Percentiles rank a stretch among this genome's conserved stretches.
Conservation (phyloP, 2,113 vertebrate genomes). For the Eira barbara region DNA sequence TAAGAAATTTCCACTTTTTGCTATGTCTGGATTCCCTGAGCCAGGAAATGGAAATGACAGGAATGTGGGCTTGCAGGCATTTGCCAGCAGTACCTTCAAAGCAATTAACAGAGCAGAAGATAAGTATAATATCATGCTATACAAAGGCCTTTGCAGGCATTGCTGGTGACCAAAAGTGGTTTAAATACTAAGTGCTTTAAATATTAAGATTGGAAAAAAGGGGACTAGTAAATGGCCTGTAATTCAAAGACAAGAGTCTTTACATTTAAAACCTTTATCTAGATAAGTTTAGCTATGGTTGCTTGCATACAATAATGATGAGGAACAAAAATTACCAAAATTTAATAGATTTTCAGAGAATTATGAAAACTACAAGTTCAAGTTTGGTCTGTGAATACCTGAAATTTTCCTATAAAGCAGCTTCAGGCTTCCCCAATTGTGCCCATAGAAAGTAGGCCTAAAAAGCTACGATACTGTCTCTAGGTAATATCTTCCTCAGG, state of each 20-base stretch:
- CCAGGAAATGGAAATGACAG: background rate
- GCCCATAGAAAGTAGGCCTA: background rate
- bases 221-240: too few species aligned
- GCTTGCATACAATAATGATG: background rate
- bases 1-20: background rate
- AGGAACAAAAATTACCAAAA: background rate
- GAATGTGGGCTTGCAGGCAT: background rate
- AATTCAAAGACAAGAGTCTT: background rate
- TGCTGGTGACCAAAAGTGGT: background rate
- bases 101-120: background rate
- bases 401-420: background rate
- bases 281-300: background rate
- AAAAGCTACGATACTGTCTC: background rate
- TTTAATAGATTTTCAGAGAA: background rate
- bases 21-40: background rate
- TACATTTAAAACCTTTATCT: background rate
- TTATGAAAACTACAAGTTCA: background rate
- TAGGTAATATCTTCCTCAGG: background rate
- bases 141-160: background rate
- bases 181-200: background rate
- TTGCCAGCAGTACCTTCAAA: background rate
- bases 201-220: background rate
- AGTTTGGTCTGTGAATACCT: background rate
- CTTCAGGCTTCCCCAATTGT: background rate
- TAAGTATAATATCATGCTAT: background rate